Evolutionary conservation across 2,113 vertebrate genomes (phyloP).

Genomic region (Myrmophylax atrothorax): DNA sequence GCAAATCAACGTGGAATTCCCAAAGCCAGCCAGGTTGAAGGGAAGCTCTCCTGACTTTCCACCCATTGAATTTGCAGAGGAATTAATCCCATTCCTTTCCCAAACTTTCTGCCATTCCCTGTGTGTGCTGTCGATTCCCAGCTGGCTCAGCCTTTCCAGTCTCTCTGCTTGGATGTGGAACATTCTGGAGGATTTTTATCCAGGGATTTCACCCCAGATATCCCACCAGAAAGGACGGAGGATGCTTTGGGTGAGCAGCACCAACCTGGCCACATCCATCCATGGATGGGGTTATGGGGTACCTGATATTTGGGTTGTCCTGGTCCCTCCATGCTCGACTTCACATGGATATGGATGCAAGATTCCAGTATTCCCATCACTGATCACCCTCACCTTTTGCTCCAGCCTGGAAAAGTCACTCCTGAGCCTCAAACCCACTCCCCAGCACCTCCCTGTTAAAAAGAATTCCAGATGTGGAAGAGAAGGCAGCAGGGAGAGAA

Average conservation of each 20-base stretch:
- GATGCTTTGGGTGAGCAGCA: neutral
- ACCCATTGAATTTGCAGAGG: neutral
- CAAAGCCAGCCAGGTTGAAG: neutral
- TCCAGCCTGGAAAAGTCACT: neutral
- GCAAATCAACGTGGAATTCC: neutral
- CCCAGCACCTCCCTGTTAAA: slow-evolving; percentile 10
- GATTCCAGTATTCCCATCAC: accelerated
- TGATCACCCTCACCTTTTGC: accelerated
- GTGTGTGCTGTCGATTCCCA: accelerated
- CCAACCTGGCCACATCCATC: neutral
- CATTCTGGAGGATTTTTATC: neutral
- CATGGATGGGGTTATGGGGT: neutral
- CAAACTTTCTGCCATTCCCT: neutral
- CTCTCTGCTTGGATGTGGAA: accelerated
- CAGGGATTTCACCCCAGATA: neutral
- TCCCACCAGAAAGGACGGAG: neutral
- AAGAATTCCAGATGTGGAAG: neutral
- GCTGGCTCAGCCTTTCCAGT: neutral
- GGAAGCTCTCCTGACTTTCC: neutral
- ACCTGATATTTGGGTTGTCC: accelerated
- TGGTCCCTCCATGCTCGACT: no score
- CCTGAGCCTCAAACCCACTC: neutral
- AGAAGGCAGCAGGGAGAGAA: neutral
- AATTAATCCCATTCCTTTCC: neutral
- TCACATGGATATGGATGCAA: accelerated